Conservation (phyloP, 2,888 invertebrate species). For the Adelognathus sp. region DNA sequence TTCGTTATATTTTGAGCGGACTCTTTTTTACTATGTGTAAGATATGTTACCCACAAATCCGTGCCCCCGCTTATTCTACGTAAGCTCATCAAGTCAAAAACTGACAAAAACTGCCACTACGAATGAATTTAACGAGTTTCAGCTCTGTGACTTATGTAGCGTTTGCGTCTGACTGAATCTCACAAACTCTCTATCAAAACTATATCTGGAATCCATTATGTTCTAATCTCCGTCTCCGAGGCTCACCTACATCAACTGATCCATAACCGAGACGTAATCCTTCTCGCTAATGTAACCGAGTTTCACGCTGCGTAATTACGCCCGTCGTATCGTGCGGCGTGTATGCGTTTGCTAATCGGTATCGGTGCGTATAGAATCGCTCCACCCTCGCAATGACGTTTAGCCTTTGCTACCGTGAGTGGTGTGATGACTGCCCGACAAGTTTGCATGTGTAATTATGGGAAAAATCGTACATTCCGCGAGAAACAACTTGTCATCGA, state of each 20-base stretch:
- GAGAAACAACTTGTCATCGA: constrained; percentile 21
- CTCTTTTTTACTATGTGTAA: background rate
- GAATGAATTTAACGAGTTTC: background rate
- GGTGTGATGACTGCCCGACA: background rate
- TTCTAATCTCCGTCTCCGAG: constrained; percentile 67
- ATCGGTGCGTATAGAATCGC: constrained; percentile 33
- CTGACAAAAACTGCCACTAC: background rate
- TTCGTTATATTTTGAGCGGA: background rate
- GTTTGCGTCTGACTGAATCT: background rate
- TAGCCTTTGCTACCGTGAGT: background rate
- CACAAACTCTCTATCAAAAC: background rate
- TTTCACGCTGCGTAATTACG: constrained; percentile 62
- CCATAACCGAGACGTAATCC: constrained; percentile 66
- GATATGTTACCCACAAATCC: background rate
- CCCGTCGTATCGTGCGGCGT: background rate
- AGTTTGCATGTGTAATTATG: background rate
- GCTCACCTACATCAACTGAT: constrained; percentile 71
- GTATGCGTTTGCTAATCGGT: constrained; percentile 3
- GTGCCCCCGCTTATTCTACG: background rate
- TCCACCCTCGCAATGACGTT: constrained; percentile 40
- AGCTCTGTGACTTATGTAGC: background rate
- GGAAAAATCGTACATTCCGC: background rate
- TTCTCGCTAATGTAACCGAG: constrained; percentile 57
- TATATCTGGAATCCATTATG: constrained; percentile 59
- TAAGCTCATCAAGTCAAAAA: too few species aligned